A percentile compares a stretch with the other conserved stretches of the same genome.
These are phyloP conservation scores for Pogonophryne albipinna DNA, from an alignment of 2,797 vertebrate species.

Conservation along the genomic window DNA sequence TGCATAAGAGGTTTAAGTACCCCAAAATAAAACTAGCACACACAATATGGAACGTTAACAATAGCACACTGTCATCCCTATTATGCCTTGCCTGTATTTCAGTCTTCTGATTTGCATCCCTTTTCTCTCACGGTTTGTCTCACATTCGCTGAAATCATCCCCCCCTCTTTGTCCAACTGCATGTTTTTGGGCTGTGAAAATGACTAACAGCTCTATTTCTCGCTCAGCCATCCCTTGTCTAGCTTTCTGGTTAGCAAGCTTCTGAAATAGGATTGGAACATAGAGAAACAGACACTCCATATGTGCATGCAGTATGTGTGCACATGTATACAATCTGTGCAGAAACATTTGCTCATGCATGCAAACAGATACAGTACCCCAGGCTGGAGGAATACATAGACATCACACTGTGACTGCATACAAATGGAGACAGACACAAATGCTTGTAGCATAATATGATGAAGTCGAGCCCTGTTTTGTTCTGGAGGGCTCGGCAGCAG, in stretches of 20 bases:
- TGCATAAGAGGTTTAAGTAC: slow-evolving; percentile 43
- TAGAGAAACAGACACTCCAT: background rate
- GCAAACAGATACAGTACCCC: slow-evolving; percentile 23
- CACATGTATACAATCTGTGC: slow-evolving; percentile 20
- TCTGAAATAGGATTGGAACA: slow-evolving; percentile 21
- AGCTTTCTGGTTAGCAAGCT: slow-evolving; percentile 14
- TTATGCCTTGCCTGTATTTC: slow-evolving; percentile 28
- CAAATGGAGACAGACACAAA: slow-evolving; percentile 47
- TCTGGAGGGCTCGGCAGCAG: slow-evolving; percentile 38
- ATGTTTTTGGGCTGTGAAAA: slow-evolving; percentile 38
- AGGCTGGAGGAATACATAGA: slow-evolving; percentile 9
- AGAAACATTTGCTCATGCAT: slow-evolving; percentile 41
- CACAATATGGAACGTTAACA: slow-evolving; percentile 46
- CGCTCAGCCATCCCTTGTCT: slow-evolving; percentile 8
- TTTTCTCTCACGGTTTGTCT: slow-evolving; percentile 1
- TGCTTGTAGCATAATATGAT: slow-evolving; percentile 25
- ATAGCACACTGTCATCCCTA: slow-evolving; percentile 11
- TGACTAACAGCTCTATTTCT: slow-evolving; percentile 43
- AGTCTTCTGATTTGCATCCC: slow-evolving; percentile 13
- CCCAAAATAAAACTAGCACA: slow-evolving; percentile 36
- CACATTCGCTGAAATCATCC: slow-evolving; percentile 9
- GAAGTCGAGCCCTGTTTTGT: slow-evolving; percentile 38
- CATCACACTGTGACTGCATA: slow-evolving; percentile 41
- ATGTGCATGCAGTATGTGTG: slow-evolving; percentile 21
- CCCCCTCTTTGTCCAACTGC: slow-evolving; percentile 12